A percentile compares a stretch with the other conserved stretches of the same genome.
phyloP scores from a whole-genome alignment of 2,797 vertebrate genomes.

The Kryptopterus vitreolus region DNA sequence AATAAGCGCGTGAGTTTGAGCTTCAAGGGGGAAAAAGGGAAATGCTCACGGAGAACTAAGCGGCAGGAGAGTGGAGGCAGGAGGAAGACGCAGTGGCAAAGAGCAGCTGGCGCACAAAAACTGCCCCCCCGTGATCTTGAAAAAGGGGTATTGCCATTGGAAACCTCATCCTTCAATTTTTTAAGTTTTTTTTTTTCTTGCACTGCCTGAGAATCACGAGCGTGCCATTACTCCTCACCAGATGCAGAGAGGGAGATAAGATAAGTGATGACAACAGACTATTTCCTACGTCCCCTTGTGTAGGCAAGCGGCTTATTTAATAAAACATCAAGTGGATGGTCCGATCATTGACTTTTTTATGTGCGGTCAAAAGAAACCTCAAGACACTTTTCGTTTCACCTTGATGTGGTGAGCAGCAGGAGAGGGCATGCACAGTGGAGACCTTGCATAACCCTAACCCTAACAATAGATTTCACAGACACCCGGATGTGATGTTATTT shows the following conservation, averaged over 20 bases:
- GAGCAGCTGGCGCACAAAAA: slow-evolving; percentile 59
- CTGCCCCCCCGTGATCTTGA: slow-evolving; percentile 50
- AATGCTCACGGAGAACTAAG: slow-evolving; percentile 44
- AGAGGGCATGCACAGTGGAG: slow-evolving; percentile 32
- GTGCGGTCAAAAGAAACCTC: slow-evolving; percentile 17
- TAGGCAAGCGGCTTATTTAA: slow-evolving; percentile 16
- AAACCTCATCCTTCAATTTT: slow-evolving; percentile 26
- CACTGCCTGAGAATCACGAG: slow-evolving; percentile 9
- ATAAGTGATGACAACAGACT: slow-evolving; percentile 29
- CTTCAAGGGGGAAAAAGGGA: slow-evolving; percentile 41
- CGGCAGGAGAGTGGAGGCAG: slow-evolving; percentile 61
- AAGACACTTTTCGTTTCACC: slow-evolving; percentile 21
- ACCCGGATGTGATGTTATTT: neutral
- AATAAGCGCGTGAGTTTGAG: slow-evolving; percentile 67
- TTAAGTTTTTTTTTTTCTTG: neutral
- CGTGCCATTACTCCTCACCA: slow-evolving; percentile 16
- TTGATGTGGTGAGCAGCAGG: slow-evolving; percentile 19
- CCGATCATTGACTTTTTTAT: neutral
- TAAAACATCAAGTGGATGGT: slow-evolving; percentile 7
- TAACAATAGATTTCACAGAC: slow-evolving; percentile 3
- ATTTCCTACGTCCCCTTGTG: neutral
- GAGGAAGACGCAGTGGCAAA: slow-evolving; percentile 56
- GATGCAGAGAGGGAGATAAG: slow-evolving; percentile 5
- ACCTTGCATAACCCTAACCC: slow-evolving; percentile 43
- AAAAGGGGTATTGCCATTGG: slow-evolving; percentile 38